Evolutionary conservation across 2,113 vertebrate genomes (phyloP), one percentile per base, ranked within the genome.

Genomic region (Scomber colias): DNA sequence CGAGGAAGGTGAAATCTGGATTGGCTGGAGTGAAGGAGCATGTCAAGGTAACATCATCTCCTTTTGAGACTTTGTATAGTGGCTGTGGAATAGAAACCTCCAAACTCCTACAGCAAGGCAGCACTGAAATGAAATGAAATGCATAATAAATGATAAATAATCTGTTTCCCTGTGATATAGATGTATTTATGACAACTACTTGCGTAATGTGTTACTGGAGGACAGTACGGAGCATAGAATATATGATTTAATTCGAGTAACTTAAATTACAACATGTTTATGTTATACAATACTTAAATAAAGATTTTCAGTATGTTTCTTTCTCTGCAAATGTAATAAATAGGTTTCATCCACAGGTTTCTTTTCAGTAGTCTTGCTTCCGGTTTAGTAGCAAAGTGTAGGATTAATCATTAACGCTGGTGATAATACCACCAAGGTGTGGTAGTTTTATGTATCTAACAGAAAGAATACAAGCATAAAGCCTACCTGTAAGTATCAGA

Each of bases 1-100:
- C 0, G 0, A 94, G 55, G 6, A 59, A 70, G 0, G 0, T 0
- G 0, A 0, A 0, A 4, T 13, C 0, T 0, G 0, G 0, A 0
- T 0, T 1, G 0, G 56, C 8, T 0, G 95, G 95, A 14, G 8
- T 4, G 56, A 97, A 98, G 35, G 27, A 65, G 45, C 98, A 99
- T 0, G 11, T 92, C 5, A 99, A 80, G 5, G 79, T 93, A 17
- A 75, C 77, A 0, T 93, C 88, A 0, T 10, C 63, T 31, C 96
- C 97, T 72, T 75, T 88, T 7, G 87, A 81, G 4, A 93, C 96
- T 79, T 87, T 71, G n/a, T 96, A 86, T 31, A 72, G 0, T 3
- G 24, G 44, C 21, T 63, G 0, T 2, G 94, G 84, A 54, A 93
- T 93, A 54, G 92, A 87, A 88, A 98, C 96, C 0, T 82, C 13